Base-by-base conservation (phyloP, 2,113 vertebrate species). In the Butastur rufipennis region DNA sequence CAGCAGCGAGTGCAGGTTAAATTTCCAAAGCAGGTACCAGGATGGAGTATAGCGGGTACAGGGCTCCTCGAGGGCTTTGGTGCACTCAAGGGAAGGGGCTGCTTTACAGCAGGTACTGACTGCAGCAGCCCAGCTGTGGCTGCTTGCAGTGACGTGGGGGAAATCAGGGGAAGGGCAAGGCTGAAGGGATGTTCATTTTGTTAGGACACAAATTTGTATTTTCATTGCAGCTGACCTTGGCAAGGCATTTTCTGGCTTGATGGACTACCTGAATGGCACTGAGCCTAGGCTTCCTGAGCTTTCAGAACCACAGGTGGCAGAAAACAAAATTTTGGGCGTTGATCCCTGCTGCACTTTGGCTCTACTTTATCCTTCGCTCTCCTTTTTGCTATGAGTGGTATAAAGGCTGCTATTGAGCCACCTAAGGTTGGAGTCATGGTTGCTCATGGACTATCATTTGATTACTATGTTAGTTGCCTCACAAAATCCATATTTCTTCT, bases 381-480 rank as follows among this genome's bases (percentile, higher is more conserved):
- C 56, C 23, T 50, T 67, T 90, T 87, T 77, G 18, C 26, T 70
- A 36, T 58, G 45, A 93, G 81, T 25, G 50, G 29, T 55, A 61
- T 34, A 63, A 90, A 95, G 29, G 20, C 62, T 52, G 18, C 58
- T 65, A 1, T 56, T 66, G 83, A 84, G 18, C 63, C 56, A 19
- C 63, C 26, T 70, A 71, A 81, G 23, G 26, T 27, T 74, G 34
- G 63, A 67, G 53, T 73, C 63, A 55, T 61, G 1, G 3, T 38
- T 88, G 79, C 53, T 73, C 25, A 15, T 50, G 50, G 93, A 25
- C 71, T 90, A 25, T 82, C 19, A 18, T 94, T 97, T 93, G 59
- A 83, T 96, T 82, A 61, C 40, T 13, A 22, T 93, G 95, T 96
- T 48, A 89, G 43, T 93, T 94, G 50, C 48, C 43, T 93, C 88